Evolutionary conservation across 2,113 vertebrate genomes (phyloP), one percentile per base, ranked within the genome.

Genomic region (Ophiodon elongatus): DNA sequence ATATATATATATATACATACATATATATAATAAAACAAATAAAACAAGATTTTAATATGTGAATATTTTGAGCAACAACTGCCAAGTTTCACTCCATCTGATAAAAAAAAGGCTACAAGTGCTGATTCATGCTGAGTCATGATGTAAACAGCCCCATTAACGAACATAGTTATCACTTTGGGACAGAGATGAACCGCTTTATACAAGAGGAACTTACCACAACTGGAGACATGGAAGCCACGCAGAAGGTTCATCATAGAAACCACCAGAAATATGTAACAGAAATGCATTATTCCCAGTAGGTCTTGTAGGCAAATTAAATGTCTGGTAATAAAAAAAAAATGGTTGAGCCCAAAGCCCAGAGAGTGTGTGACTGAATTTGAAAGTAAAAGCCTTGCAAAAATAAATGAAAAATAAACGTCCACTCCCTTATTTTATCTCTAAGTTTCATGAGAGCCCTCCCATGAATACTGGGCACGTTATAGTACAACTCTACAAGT

Each of bases 231-330:
- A 19, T 15, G 27, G 39, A 63, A 8, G 64, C 41, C 21, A 2
- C 0, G 31, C 27, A 70, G 75, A 54, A 21, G 27, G 0, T 0
- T 62, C 39, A 72, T 1, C 50, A 78, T 2, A 47, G 52, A 52
- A 23, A 54, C 6, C 25, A 6, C 9, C 4, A 29, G 4, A 10
- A 76, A 19, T n/a, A 50, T 29, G 41, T 21, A 4, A 57, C 4
- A 7, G 10, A 63, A 27, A 21, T 50, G 14, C 86, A 88, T 88
- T 14, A 1, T 87, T 45, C 35, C 17, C 9, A 4, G 14, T 27
- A 6, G 14, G 54, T 56, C 35, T 57, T 57, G n/a, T 19, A 17
- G 5, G n/a, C 33, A 11, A 39, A 2, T 8, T 14, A 37, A 23
- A 25, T n/a, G 14, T 41, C 23, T 31, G 23, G 50, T 52, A 19